Evolutionary conservation across 2,113 vertebrate genomes (phyloP), one percentile per base, ranked within the genome.

Genomic region (Orycteropus afer): DNA sequence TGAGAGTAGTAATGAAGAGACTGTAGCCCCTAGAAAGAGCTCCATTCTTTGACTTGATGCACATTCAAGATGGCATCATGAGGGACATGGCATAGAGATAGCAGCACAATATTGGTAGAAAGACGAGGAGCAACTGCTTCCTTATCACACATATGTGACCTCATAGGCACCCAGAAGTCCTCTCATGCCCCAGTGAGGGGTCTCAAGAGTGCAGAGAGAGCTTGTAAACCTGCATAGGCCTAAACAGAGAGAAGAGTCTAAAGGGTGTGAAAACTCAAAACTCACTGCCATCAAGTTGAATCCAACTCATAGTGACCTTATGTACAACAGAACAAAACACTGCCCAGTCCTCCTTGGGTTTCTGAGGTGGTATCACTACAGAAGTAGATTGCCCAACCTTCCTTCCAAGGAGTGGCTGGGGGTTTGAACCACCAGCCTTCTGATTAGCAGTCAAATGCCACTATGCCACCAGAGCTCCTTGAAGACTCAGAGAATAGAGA

Each of bases 21-120:
- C 59, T 65, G 13, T 51, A 63, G n/a, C 1, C 27, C 12, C 12
- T 34, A 22, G 40, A 34, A 53, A 77, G 71, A 82, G 10, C 32
- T 65, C 71, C 45, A 49, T 69, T 23, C 34, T 42, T 61, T 57
- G 61, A 3, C 90, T 82, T n/a, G 49, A 13, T 20, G 29, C 18
- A 34, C 42, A 57, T 53, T 45, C 45, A 51, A 51, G 78, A 49
- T 34, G 57, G 82, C 0, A 0, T 7, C 0, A 0, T 5, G 15
- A 74, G 57, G 85, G 63, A 78, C 51, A n/a, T 20, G 20, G 20
- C 49, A 9, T 14, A 22, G 17, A 65, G 7, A 11, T 27, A 8
- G 49, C 47, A 53, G 42, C 14, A 11, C 29, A 37, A 3, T 6
- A 4, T 2, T 4, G n/a, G 4, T 83, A 49, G 22, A 91, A 65